A percentile compares a stretch with the other conserved stretches of the same genome.
These are phyloP conservation scores for Lumbricus terrestris DNA, from an alignment of 2,888 invertebrate genomes.

Conservation along the genomic window DNA sequence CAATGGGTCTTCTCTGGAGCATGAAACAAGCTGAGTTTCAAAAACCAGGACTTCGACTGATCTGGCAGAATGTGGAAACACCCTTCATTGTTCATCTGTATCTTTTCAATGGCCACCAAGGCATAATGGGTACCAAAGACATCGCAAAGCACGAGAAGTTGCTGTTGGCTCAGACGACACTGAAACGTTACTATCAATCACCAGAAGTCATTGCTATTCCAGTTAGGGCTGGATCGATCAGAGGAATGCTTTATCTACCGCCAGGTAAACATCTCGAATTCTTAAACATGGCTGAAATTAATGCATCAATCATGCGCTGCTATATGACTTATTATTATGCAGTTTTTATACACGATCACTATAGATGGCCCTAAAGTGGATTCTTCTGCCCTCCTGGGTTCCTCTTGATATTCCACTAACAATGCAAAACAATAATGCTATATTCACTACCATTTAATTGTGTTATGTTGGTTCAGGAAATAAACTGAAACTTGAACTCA, in stretches of 20 bases:
- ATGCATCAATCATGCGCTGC: neutral
- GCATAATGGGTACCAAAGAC: neutral
- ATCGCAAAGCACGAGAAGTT: neutral
- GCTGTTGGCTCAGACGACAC: neutral
- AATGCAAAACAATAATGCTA: no score
- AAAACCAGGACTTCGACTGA: conserved; percentile 39
- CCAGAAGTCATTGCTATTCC: conserved; percentile 39
- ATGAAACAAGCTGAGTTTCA: conserved; percentile 42
- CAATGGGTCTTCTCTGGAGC: conserved; percentile 49
- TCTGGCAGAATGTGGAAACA: conserved; percentile 41
- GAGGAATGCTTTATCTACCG: conserved; percentile 46
- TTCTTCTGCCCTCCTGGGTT: no score
- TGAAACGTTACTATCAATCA: conserved; percentile 41
- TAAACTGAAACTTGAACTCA: no score
- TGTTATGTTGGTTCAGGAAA: no score
- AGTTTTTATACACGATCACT: no score
- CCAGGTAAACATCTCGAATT: conserved; percentile 37
- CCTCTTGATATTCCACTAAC: no score
- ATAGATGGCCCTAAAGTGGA: no score
- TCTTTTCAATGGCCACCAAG: conserved; percentile 37
- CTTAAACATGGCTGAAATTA: neutral
- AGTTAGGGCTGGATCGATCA: conserved; percentile 41
- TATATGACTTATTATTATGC: no score
- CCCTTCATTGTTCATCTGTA: conserved; percentile 40
- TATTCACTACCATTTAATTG: no score